phyloP scores from a whole-genome alignment of 1,140 invertebrate genomes.

The Calephelis nemesis region DNA sequence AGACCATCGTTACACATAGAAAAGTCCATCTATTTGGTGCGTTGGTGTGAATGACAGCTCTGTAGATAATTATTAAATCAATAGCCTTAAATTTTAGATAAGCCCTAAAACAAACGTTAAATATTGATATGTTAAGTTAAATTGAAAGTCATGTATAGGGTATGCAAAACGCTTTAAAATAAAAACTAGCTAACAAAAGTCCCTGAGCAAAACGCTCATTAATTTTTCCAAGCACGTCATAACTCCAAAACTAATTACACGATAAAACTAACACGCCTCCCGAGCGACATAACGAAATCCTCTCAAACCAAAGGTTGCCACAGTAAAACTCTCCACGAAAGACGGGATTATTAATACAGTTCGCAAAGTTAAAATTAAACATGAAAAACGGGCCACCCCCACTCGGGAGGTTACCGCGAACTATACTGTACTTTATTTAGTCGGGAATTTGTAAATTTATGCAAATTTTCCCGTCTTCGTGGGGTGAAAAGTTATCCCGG shows the following conservation, averaged over 20 bases:
- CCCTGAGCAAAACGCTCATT: conserved; percentile 34
- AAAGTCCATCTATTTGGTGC: too few relatives aligned
- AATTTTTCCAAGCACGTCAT: conserved; percentile 48
- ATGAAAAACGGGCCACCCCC: conserved; percentile 65
- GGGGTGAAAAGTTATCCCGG: conserved; percentile 51
- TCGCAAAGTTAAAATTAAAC: conserved; percentile 77
- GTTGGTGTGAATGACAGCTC: too few relatives aligned
- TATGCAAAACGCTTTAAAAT: too few relatives aligned
- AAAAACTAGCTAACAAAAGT: background rate
- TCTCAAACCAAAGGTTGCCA: conserved; percentile 58
- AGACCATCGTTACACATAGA: too few relatives aligned
- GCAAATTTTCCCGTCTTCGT: conserved; percentile 73
- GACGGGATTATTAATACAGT: conserved; percentile 74
- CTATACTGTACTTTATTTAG: conserved; percentile 69
- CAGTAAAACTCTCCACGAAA: conserved; percentile 70
- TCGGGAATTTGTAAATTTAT: conserved; percentile 76
- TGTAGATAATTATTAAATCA: too few relatives aligned
- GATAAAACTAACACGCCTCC: conserved; percentile 66
- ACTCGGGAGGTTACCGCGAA: conserved; percentile 40
- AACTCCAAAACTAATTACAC: conserved; percentile 66
- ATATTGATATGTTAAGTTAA: too few relatives aligned
- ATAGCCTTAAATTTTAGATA: too few relatives aligned
- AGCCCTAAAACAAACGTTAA: too few relatives aligned
- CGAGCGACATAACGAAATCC: conserved; percentile 52
- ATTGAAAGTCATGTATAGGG: too few relatives aligned